These are phyloP conservation scores for Drosophila austrosaltans DNA, from an alignment of 2,888 invertebrate species.

Conservation along the genomic window DNA sequence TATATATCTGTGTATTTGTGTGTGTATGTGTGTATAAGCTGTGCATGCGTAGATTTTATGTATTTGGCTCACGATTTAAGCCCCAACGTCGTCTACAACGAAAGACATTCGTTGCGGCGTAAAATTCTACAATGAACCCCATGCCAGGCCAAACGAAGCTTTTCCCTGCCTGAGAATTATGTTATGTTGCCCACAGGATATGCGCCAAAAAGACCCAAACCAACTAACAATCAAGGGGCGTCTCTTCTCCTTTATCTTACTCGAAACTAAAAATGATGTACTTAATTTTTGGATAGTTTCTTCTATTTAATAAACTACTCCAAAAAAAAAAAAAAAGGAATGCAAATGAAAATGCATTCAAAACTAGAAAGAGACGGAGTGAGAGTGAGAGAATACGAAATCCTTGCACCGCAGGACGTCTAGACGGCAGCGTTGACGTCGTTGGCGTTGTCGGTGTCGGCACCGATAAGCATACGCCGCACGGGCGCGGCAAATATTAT, in stretches of 20 bases:
- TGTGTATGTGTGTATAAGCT: conserved; percentile 25
- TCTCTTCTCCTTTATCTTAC: not conserved
- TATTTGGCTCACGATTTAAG: conserved; percentile 76
- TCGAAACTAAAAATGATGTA: conserved; percentile 64
- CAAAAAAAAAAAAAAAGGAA: conserved; percentile 43
- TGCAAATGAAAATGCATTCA: conserved; percentile 53
- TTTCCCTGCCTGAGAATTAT: conserved; percentile 65
- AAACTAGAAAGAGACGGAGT: conserved; percentile 4
- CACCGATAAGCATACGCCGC: conserved; percentile 74
- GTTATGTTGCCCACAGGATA: conserved; percentile 76
- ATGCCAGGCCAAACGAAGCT: conserved; percentile 35
- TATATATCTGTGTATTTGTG: conserved; percentile 28
- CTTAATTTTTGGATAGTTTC: conserved; percentile 64
- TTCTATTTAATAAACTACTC: conserved; percentile 74
- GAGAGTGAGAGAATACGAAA: conserved; percentile 25
- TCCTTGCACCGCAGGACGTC: conserved; percentile 73
- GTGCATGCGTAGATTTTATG: conserved; percentile 62
- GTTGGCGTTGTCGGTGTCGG: conserved; percentile 51
- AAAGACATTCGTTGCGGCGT: conserved; percentile 70
- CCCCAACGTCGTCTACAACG: conserved; percentile 32
- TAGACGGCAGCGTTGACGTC: conserved; percentile 69
- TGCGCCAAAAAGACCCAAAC: conserved; percentile 62
- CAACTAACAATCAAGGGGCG: conserved; percentile 49
- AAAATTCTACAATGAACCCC: conserved; percentile 64
- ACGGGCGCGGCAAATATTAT: conserved; percentile 72